These are phyloP conservation scores for Pongo pygmaeus DNA, from an alignment of 2,113 vertebrate genomes.

Conservation along the genomic window DNA sequence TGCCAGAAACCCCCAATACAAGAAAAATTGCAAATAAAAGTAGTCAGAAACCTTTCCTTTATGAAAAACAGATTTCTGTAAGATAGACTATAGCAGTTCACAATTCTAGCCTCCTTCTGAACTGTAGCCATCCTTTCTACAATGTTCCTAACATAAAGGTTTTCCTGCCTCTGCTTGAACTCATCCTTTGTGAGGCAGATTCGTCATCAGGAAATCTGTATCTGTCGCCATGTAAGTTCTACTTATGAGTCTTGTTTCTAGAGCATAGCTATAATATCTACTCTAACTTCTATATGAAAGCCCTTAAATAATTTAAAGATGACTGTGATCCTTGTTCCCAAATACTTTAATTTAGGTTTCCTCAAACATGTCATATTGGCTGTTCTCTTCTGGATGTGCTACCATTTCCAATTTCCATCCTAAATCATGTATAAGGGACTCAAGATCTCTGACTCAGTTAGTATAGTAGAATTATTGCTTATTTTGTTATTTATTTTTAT, in stretches of 20 bases:
- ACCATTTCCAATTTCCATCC: neutral
- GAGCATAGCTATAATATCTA: neutral
- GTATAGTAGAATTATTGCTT: neutral
- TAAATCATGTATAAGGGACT: neutral
- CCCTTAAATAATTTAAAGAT: neutral
- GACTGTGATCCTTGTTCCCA: neutral
- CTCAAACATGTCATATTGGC: neutral
- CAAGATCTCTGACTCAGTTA: neutral
- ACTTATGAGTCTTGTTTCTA: conserved; percentile 4
- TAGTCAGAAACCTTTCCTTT: neutral
- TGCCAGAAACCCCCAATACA: neutral
- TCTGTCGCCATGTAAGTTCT: neutral
- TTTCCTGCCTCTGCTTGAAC: neutral
- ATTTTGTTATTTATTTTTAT: conserved; percentile 8
- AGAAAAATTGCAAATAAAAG: conserved; percentile 19
- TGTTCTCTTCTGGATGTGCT: neutral
- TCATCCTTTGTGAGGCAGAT: neutral
- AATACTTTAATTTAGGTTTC: neutral
- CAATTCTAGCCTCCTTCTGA: neutral
- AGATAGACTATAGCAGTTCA: neutral
- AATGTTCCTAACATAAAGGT: neutral
- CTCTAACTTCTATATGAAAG: neutral
- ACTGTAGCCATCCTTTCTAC: neutral
- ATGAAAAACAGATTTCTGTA: neutral
- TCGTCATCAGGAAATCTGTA: neutral